phyloP scores from a whole-genome alignment of 2,888 invertebrate species.

The Conistra vaccinii region DNA sequence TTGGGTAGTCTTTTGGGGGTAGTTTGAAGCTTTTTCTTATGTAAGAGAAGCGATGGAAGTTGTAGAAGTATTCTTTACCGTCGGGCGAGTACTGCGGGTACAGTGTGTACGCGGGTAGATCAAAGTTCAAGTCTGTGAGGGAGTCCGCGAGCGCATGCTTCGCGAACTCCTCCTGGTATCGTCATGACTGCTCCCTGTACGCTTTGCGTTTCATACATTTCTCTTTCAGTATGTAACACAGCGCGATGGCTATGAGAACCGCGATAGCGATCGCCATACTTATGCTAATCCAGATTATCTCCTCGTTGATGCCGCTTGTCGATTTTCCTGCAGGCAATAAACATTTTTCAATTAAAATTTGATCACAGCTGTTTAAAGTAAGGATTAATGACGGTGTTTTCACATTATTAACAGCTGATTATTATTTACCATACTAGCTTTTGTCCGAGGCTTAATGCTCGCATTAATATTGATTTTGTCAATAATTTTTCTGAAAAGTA shows the following conservation, averaged over 20 bases:
- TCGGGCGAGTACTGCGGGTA: constrained; percentile 88
- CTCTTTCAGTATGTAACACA: constrained; percentile 95
- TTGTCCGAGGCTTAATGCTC: too few relatives aligned
- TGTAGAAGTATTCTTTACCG: constrained; percentile 88
- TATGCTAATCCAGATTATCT: constrained; percentile 97
- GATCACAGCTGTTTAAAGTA: not conserved
- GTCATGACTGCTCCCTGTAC: constrained; percentile 93
- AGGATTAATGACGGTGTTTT: not conserved
- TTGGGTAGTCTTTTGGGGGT: constrained; percentile 86
- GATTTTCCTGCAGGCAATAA: constrained; percentile 92
- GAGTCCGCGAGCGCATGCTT: constrained; percentile 87
- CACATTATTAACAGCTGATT: not conserved
- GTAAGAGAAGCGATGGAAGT: constrained; percentile 87
- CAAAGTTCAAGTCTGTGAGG: constrained; percentile 80
- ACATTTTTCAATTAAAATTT: constrained; percentile 12
- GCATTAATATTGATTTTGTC: too few relatives aligned
- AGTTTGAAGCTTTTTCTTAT: constrained; percentile 84
- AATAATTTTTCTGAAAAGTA: too few relatives aligned
- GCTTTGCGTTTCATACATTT: constrained; percentile 95
- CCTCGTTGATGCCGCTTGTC: constrained; percentile 96
- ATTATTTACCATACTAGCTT: not conserved
- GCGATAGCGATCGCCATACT: constrained; percentile 96
- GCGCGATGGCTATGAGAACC: constrained; percentile 94
- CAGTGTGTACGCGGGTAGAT: constrained; percentile 84
- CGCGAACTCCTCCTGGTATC: constrained; percentile 89